Conservation (phyloP, 2,797 vertebrate genomes). For the Pipistrellus pygmaeus region DNA sequence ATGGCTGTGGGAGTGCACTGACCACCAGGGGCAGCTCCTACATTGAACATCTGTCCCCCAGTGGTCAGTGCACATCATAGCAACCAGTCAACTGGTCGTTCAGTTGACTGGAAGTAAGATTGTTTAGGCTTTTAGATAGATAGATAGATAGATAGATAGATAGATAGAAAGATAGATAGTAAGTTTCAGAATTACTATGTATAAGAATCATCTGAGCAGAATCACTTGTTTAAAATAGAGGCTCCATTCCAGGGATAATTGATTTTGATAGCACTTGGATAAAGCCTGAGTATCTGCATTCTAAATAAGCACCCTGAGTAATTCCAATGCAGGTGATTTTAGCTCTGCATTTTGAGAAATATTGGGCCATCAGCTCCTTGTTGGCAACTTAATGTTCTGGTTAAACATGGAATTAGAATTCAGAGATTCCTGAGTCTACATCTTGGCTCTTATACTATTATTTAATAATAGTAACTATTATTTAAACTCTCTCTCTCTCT, state of each 20-base stretch:
- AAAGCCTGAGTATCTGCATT: background rate
- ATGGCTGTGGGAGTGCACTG: too few relatives aligned
- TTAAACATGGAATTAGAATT: background rate
- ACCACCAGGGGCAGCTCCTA: too few relatives aligned
- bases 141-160: too few relatives aligned
- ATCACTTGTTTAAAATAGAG: slow-evolving; percentile 33
- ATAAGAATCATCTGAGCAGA: slow-evolving; percentile 19
- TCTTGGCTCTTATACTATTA: background rate
- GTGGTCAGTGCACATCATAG: too few relatives aligned
- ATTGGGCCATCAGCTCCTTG: background rate
- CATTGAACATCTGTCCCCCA: too few relatives aligned
- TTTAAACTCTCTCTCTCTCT: background rate
- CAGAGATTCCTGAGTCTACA: background rate
- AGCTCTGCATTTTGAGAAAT: background rate
- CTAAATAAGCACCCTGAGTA: background rate
- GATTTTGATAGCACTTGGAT: slow-evolving; percentile 17
- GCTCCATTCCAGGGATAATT: background rate
- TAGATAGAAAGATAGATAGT: background rate
- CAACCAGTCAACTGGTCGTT: too few relatives aligned
- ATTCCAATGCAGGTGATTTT: slow-evolving; percentile 27
- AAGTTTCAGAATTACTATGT: slow-evolving; percentile 35
- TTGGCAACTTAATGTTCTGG: background rate
- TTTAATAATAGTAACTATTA: background rate
- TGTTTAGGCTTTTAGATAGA: too few relatives aligned
- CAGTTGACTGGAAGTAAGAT: too few relatives aligned